Base-by-base conservation (phyloP, 2,888 invertebrate species). In the Cinara cedri region DNA sequence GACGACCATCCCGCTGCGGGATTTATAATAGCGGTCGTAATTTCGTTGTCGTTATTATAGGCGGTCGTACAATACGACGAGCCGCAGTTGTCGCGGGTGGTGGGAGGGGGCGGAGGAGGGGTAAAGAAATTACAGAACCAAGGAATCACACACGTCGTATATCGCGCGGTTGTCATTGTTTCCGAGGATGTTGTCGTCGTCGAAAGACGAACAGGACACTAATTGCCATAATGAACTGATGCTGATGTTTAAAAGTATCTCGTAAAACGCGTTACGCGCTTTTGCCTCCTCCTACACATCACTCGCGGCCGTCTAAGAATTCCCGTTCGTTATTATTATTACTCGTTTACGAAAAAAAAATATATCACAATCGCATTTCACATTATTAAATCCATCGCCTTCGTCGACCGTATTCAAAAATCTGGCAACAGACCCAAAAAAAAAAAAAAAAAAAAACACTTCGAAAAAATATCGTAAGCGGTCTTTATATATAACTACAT, bases 181-280 rank as follows among this genome's bases (percentile, higher is more conserved):
- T 63, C 51, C 42, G 51, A 51, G 51, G 11, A 13, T 51, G 16
- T 26, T 19, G 46, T 21, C 19, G 42, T 16, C 74, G 51, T 44
- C 42, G 74, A 75, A 51, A 75, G 74, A 75, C 63, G 74, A 75
- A 42, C 44, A 42, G 42, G 63, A 75, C 74, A 54, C 63, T 75
- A 75, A 75, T 75, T 75, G 74, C 63, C 54, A 10, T 75, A 75
- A 75, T 75, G 74, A 75, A 65, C 63, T 54, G 16, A 21, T 54
- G 6, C 6, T 34, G 34, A 34, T 34, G 74, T 65, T 62, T 54
- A 44, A 24, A 75, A 75, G 54, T 34, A 34, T 49, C 62, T 42
- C n/a, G n/a, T 19, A 26, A 51, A 34, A 34, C 34, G 34, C 19
- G 72, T 62, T 21, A 74, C 63, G 51, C 46, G 13, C 62, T 42